Base-by-base conservation (phyloP, 2,113 vertebrate genomes). In the Etheostoma cragini region DNA sequence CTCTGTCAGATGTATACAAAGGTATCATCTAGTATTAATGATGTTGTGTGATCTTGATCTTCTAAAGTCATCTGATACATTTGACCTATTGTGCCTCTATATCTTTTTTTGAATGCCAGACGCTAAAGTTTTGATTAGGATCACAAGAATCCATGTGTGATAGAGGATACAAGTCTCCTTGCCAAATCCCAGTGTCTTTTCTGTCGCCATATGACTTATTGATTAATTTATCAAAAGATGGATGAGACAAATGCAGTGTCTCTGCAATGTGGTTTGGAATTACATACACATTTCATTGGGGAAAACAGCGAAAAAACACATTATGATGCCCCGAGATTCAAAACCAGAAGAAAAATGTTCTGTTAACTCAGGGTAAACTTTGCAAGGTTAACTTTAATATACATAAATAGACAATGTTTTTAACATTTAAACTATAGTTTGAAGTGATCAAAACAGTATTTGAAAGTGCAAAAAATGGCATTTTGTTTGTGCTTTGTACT, bases 171-270 rank as follows among this genome's bases (percentile, higher is more conserved):
- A 16, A 3, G 11, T 14, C 12, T 33, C 1, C 57, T 46, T 24
- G 15, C 60, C 7, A 12, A 62, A 17, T 70, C 16, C 14, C 60
- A 67, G 21, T 15, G 60, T 67, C 24, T 70, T 1, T 46, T 45
- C 45, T 19, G 57, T 74, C 22, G 67, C 74, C 56, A 19, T 12
- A 11, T 33, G 3, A 73, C 57, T 72, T 22, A 17, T 10, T 73
- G 70, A 17, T 74, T 79, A 67, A 87, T 79, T 77, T 72, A 80
- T 84, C 84, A 82, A 80, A 83, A 71, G 12, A 49, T 19, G 17
- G 47, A 76, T 45, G 22, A 72, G 49, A 75, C 11, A 49, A 86
- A 61, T 70, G 71, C 12, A 49, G 17, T 5, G 52, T 21, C 22
- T 49, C 19, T 6, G 47, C n/a, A 22, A 15, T 4, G 38, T 76